These are phyloP conservation scores for Myotis myotis DNA, from an alignment of 2,797 vertebrate genomes.

Conservation along the genomic window DNA sequence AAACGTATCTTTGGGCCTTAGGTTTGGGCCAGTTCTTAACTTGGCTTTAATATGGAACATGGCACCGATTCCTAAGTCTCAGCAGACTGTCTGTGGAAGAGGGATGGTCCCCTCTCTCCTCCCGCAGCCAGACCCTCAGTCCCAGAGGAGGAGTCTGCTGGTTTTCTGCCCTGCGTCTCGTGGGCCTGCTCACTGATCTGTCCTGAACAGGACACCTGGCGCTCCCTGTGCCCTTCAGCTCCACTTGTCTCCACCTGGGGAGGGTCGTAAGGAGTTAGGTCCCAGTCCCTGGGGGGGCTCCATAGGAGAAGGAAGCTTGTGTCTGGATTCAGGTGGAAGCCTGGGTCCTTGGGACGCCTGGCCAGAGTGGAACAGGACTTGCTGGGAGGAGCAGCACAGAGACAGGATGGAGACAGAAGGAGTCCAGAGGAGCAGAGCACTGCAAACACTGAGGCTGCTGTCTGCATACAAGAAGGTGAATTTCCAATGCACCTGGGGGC, in stretches of 20 bases:
- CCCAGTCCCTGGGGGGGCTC: neutral
- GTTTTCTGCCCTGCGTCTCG: neutral
- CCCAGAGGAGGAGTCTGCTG: neutral
- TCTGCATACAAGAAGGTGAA: neutral
- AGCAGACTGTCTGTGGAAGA: neutral
- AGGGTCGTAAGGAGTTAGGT: neutral
- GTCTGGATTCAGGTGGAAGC: neutral
- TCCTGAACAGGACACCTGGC: neutral
- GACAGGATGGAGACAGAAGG: no score
- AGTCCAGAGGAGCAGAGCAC: fast-evolving
- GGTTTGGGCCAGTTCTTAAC: neutral
- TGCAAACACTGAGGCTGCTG: fast-evolving
- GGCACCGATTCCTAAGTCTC: neutral
- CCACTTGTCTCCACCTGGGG: neutral
- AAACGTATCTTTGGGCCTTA: neutral
- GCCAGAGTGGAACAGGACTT: neutral
- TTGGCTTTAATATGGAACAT: neutral
- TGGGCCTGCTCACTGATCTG: neutral
- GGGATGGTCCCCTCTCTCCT: neutral
- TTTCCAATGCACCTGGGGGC: neutral
- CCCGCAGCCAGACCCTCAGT: neutral
- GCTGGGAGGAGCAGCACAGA: neutral
- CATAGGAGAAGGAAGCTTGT: neutral
- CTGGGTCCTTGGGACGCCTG: neutral
- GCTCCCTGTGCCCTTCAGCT: neutral